Evolutionary conservation across 1,140 invertebrate species (phyloP), one percentile per base, ranked within the genome.

Genomic region (Lasaia peninsularis): DNA sequence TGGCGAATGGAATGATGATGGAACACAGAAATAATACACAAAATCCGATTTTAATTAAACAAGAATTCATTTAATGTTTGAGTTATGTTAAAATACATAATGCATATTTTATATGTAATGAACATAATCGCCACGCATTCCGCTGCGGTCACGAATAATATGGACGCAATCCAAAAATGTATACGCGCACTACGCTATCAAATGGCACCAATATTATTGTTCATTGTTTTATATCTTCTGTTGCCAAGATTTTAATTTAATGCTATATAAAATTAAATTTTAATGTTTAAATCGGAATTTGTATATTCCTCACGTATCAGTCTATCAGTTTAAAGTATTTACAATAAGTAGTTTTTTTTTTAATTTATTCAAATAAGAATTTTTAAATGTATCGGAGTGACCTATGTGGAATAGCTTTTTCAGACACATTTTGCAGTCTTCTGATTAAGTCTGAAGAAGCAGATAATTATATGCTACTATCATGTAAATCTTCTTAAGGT

Each of bases 91-190:
- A 66, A 66, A 62, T 60, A 59, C 59, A 49, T 50, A 60, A 24
- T 60, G 51, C 59, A 63, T 59, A 66, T 62, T 62, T 62, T 59
- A 61, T 62, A 59, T 57, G 62, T 67, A 63, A 67, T 63, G 64
- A 60, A 67, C 58, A 61, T 60, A 69, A 69, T 63, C 60, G 66
- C 64, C 65, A 67, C 67, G 62, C 63, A 61, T 73, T 70, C 69
- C 66, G 68, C 60, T 78, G 77, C 66, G 79, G 75, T 80, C 54
- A 60, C 61, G 63, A 78, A 64, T 80, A 76, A 77, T 80, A 84
- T 81, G 77, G 78, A 78, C 71, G 69, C 75, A 78, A 80, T 84
- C 77, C 80, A 84, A 81, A 84, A 81, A 73, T 77, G 69, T 82
- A 71, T 73, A 63, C 67, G 65, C 71, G 65, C 62, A 67, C 64